Conservation (phyloP, 2,113 vertebrate species). For the Ochotona princeps region DNA sequence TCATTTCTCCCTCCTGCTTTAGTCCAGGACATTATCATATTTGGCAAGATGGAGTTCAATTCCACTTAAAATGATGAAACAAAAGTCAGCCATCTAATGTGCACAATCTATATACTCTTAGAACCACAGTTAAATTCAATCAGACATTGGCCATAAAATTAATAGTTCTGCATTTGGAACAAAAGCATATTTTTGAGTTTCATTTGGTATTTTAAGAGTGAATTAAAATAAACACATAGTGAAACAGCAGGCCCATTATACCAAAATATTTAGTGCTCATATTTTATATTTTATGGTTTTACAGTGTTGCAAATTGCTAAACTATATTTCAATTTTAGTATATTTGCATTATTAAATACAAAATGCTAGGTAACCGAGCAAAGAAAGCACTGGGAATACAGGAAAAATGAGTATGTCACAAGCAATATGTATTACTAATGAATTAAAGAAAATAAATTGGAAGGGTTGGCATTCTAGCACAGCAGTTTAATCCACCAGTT, state of each 20-base stretch:
- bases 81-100: constrained; percentile 83
- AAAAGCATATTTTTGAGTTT: constrained; percentile 73
- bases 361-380: not conserved
- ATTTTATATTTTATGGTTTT: constrained; percentile 47
- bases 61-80: constrained; percentile 87
- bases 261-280: constrained; percentile 39
- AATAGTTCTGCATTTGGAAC: constrained; percentile 82
- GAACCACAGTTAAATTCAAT: constrained; percentile 84
- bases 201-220: constrained; percentile 63
- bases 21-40: constrained; percentile 74
- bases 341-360: not conserved
- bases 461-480: too few relatives aligned
- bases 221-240: constrained; percentile 75
- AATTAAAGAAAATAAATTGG: constrained; percentile 29
- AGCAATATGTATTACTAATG: not conserved
- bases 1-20: constrained; percentile 12
- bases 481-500: too few relatives aligned
- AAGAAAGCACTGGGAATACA: constrained; percentile 33
- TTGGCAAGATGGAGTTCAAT: constrained; percentile 85
- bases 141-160: constrained; percentile 86
- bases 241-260: not conserved
- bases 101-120: constrained; percentile 79
- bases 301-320: constrained; percentile 55
- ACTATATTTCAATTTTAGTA: constrained; percentile 36
- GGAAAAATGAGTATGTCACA: not conserved